Conservation (phyloP, 2,113 vertebrate species). For the Antigone vipio region DNA sequence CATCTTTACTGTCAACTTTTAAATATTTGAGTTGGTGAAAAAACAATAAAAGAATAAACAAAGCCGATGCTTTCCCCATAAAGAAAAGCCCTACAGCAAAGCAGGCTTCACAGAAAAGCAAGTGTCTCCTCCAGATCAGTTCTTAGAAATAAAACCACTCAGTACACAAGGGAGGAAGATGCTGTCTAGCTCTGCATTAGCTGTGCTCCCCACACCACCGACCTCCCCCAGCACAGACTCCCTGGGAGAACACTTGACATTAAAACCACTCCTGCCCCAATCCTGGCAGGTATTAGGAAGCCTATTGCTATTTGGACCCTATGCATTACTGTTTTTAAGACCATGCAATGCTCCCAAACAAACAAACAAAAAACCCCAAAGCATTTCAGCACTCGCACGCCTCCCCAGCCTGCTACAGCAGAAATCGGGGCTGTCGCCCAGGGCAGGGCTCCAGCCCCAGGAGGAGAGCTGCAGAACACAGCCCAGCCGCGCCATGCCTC, state of each 20-base stretch:
- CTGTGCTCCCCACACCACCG: not conserved
- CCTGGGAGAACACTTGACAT: not conserved
- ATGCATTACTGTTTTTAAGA: not conserved
- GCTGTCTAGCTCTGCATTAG: not conserved
- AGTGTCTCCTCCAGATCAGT: not conserved
- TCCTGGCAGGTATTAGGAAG: not conserved
- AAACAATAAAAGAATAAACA: not conserved
- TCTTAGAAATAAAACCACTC: not conserved
- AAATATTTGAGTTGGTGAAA: not conserved
- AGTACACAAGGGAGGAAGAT: not conserved
- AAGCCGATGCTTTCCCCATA: not conserved
- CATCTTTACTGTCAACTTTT: not conserved
- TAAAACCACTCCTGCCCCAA: not conserved
- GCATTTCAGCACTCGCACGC: rapidly evolving
- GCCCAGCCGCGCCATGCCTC: not conserved
- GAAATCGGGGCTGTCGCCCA: not conserved
- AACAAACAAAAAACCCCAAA: not conserved
- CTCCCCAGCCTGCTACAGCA: not conserved
- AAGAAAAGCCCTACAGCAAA: not conserved
- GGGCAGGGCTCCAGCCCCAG: not conserved
- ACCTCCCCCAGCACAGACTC: not conserved
- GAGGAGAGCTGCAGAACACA: not conserved
- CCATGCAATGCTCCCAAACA: not conserved
- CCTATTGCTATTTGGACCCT: not conserved
- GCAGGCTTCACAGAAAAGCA: not conserved